Evolutionary conservation across 1,140 invertebrate species (phyloP), one percentile per base, ranked within the genome.

Genomic region (Chrysoperla carnea): DNA sequence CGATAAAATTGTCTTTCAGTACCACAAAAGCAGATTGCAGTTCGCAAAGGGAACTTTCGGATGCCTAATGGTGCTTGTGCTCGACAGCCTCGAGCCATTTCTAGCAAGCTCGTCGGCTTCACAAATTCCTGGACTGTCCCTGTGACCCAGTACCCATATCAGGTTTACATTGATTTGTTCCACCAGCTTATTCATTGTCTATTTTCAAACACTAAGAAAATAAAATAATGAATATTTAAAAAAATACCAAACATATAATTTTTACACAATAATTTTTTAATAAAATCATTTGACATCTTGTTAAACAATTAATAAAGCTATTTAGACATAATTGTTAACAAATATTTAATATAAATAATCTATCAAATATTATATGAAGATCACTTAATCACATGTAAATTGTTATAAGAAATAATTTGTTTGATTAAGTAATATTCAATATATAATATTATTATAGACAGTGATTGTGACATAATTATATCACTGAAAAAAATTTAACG

Each of bases 221-320:
- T n/a, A 38, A 43, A 29, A 43, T 39, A 43, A n/a, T 15, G 29
- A 39, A 39, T n/a, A 9, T n/a, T 15, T 39, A 9, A n/a, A 35
- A n/a, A 6, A 37, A 14, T 28, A 35, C 15, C 15, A 39, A 29
- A 6, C 39, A 12, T 12, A 29, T 17, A 35, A 23, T 36, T 33
- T 14, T 4, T 40, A 9, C 41, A 45, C 44, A 11, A 36, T 23
- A 31, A 45, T 33, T 33, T 33, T 33, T 11, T 11, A 33, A 33
- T 33, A 33, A 33, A 33, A 11, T 33, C n/a, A 33, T 33, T 33
- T 33, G 31, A 33, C 31, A 33, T 33, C 31, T 33, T 12, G n/a
- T 33, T 33, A 33, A 33, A 33, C 31, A 33, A 33, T 33, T 33
- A 33, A 33, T 33, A 33, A 33, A 33, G 31, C 31, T 33, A 11